Percentiles rank a stretch among this genome's conserved stretches.
These are phyloP conservation scores for Protodeltote pygarga DNA, from an alignment of 2,888 invertebrate genomes.

Conservation along the genomic window DNA sequence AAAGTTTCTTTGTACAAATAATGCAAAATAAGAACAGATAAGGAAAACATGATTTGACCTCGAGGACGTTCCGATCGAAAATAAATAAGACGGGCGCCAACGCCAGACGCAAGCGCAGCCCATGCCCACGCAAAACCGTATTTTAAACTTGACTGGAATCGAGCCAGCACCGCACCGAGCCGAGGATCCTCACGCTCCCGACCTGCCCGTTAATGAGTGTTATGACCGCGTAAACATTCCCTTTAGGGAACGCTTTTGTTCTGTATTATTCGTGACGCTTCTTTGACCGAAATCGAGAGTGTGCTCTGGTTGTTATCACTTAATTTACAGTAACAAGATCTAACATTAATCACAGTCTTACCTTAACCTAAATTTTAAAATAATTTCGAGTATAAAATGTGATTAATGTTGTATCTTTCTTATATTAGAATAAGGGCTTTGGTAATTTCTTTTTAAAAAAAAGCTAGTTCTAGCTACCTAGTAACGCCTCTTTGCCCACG, in stretches of 20 bases:
- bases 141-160: constrained; percentile 72
- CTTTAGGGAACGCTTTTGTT: constrained; percentile 63
- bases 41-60: constrained; percentile 51
- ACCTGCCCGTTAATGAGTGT: constrained; percentile 62
- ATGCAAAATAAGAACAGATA: too few species aligned
- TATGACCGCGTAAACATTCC: constrained; percentile 71
- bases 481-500: constrained; percentile 74
- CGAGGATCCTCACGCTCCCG: constrained; percentile 49
- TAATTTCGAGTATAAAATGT: too few species aligned
- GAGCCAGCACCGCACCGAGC: constrained; percentile 63
- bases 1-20: neutral
- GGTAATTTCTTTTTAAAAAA: too few species aligned
- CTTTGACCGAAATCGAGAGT: constrained; percentile 41
- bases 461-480: constrained; percentile 61
- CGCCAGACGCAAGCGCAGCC: constrained; percentile 47
- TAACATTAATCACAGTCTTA: too few species aligned
- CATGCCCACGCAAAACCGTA: constrained; percentile 65
- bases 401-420: too few species aligned
- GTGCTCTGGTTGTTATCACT: neutral
- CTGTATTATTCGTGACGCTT: constrained; percentile 31
- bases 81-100: constrained; percentile 58
- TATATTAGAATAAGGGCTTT: too few species aligned
- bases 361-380: too few species aligned
- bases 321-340: too few species aligned
- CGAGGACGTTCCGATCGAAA: constrained; percentile 56